Conservation (phyloP, 2,113 vertebrate species). For the Irena cyanogastra region DNA sequence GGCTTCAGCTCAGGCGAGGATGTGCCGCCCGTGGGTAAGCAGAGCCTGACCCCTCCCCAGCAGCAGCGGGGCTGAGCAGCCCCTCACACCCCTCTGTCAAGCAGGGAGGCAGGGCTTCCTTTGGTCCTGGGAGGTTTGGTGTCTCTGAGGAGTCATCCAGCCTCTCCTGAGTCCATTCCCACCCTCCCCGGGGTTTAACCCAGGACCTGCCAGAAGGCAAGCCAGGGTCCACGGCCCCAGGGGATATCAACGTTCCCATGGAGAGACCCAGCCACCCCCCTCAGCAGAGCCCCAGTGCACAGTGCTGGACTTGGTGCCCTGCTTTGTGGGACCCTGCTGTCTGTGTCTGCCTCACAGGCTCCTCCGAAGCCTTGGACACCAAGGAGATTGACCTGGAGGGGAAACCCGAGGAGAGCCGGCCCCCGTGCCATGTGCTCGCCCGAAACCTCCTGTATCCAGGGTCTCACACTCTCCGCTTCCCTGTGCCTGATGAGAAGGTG, state of each 20-base stretch:
- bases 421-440: conserved; percentile 72
- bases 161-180: background rate
- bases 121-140: background rate
- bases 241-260: background rate
- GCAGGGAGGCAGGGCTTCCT: background rate
- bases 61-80: background rate
- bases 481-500: conserved; percentile 93
- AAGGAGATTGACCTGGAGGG: background rate
- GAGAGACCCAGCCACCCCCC: no score
- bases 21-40: conserved; percentile 70
- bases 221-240: accelerated
- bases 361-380: background rate
- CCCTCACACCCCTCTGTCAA: background rate
- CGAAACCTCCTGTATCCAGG: conserved; percentile 80
- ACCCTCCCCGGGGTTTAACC: background rate
- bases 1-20: conserved; percentile 66
- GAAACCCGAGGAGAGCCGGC: background rate
- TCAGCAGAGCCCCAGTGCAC: background rate
- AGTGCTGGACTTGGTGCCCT: background rate
- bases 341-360: conserved; percentile 18
- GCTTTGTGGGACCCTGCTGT: background rate
- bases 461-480: conserved; percentile 78
- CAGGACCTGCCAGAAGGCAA: background rate
- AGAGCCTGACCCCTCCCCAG: accelerated
- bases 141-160: background rate